Evolutionary conservation across 2,113 vertebrate genomes (phyloP).

Genomic region (Progne subis): DNA sequence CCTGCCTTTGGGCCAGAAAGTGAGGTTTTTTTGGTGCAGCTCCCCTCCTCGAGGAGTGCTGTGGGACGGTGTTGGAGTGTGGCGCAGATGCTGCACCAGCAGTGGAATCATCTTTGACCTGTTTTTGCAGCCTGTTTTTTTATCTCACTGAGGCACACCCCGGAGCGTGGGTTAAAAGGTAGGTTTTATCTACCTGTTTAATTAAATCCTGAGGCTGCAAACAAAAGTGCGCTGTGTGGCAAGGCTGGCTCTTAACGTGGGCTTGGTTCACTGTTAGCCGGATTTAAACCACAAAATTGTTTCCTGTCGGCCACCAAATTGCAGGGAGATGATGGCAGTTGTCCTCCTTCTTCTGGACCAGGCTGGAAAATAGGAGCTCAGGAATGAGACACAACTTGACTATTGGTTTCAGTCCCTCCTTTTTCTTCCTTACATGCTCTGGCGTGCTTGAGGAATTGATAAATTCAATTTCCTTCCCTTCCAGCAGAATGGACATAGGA

Average conservation of each 20-base stretch:
- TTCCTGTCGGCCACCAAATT: slow-evolving; percentile 7
- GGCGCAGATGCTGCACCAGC: rapidly evolving
- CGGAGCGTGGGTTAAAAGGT: slow-evolving; percentile 30
- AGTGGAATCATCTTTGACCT: neutral
- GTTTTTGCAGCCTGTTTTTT: slow-evolving; percentile 2
- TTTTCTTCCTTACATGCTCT: neutral
- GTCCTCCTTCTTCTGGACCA: neutral
- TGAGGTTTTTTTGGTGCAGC: neutral
- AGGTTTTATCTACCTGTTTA: slow-evolving; percentile 17
- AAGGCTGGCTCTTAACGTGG: neutral
- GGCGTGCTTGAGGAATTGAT: neutral
- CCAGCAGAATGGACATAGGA: neutral
- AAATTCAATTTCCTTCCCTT: neutral
- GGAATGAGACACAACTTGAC: neutral
- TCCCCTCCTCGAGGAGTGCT: neutral
- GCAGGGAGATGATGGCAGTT: neutral
- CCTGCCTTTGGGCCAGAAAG: neutral
- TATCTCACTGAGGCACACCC: neutral
- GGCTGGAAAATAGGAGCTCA: neutral
- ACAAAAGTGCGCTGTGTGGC: neutral
- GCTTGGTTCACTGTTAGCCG: neutral
- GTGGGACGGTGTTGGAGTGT: rapidly evolving
- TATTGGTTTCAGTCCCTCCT: neutral
- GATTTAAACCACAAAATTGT: slow-evolving; percentile 33
- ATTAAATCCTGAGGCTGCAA: slow-evolving; percentile 51